Evolutionary conservation across 2,888 invertebrate species (phyloP).

Genomic region (Apodemia mormo): DNA sequence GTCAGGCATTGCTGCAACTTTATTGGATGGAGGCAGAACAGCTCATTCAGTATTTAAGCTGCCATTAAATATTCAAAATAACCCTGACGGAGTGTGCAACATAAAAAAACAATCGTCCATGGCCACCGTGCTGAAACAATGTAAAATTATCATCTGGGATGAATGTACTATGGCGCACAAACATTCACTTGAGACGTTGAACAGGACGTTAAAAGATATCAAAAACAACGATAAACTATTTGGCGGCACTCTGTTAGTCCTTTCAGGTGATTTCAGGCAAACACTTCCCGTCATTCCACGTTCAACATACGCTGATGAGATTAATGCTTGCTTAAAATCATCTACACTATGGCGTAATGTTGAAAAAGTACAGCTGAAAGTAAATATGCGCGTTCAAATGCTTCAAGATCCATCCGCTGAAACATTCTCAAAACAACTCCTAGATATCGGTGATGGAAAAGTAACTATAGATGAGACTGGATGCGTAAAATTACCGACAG

Average conservation of each 20-base stretch:
- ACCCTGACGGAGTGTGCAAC: conserved; percentile 42
- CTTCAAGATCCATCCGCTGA: conserved; percentile 35
- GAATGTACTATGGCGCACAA: conserved; percentile 41
- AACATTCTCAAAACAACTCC: conserved; percentile 35
- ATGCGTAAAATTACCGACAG: conserved; percentile 32
- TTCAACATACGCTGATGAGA: conserved; percentile 29
- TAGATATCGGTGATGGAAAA: conserved; percentile 27
- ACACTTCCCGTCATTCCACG: conserved; percentile 32
- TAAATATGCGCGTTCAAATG: no score
- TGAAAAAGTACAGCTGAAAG: conserved; percentile 30
- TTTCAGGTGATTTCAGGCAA: conserved; percentile 35
- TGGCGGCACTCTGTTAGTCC: conserved; percentile 30
- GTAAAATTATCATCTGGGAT: conserved; percentile 39
- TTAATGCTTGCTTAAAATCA: conserved; percentile 32
- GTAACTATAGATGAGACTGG: conserved; percentile 33
- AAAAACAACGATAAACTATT: conserved; percentile 33
- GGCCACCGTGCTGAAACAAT: conserved; percentile 40
- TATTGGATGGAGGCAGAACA: conserved; percentile 35
- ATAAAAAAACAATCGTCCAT: conserved; percentile 43
- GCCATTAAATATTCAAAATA: conserved; percentile 39
- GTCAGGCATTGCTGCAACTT: conserved; percentile 37
- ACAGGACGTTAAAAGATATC: conserved; percentile 31
- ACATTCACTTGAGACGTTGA: conserved; percentile 26
- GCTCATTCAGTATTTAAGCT: conserved; percentile 36
- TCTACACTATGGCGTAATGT: conserved; percentile 29